phyloP scores from a whole-genome alignment of 2,113 vertebrate species.

The Parus major region DNA sequence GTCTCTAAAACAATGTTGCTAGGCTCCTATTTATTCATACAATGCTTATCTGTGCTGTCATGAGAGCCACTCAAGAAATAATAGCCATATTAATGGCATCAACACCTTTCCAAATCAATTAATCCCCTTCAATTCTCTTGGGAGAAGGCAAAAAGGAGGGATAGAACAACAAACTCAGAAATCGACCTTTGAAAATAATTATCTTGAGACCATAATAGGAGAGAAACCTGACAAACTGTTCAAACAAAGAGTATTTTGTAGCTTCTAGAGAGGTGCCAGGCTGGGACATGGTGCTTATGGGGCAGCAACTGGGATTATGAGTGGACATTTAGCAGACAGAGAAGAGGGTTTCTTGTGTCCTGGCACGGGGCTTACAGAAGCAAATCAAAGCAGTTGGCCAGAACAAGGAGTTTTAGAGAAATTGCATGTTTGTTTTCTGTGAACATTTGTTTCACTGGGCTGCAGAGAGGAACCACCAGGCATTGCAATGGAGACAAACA shows the following conservation, averaged over 20 bases:
- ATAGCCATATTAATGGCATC: neutral
- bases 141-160: neutral
- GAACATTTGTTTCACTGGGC: neutral
- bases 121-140: neutral
- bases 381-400: neutral
- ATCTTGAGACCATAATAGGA: neutral
- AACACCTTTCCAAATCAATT: slow-evolving; percentile 1
- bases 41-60: neutral
- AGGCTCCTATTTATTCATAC: neutral
- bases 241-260: neutral
- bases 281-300: neutral
- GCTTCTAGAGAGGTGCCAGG: neutral
- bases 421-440: neutral
- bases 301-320: neutral
- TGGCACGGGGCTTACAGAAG: neutral
- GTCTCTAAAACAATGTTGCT: neutral
- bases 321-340: neutral
- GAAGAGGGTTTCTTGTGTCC: neutral
- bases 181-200: neutral
- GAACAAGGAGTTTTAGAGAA: neutral
- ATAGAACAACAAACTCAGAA: neutral
- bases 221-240: neutral
- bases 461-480: neutral
- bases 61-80: neutral
- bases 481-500: neutral